Conservation (phyloP, 2,888 invertebrate genomes). For the Platycheirus albimanus region DNA sequence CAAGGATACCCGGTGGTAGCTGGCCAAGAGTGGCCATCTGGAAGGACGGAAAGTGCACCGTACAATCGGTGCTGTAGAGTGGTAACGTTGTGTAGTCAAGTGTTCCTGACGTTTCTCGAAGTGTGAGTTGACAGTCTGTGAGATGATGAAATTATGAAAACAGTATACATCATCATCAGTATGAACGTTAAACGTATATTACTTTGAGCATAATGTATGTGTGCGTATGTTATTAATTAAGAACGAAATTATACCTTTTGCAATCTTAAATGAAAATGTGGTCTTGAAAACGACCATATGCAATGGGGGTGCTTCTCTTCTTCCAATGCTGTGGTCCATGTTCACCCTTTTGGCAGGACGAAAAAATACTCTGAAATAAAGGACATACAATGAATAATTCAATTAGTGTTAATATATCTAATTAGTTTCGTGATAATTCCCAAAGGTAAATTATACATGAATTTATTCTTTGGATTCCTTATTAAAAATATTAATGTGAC, state of each 20-base stretch:
- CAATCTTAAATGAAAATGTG: slow-evolving; percentile 77
- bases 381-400: background rate
- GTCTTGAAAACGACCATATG: slow-evolving; percentile 76
- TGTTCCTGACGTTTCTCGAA: slow-evolving; percentile 77
- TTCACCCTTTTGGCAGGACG: slow-evolving; percentile 73
- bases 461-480: too few species aligned
- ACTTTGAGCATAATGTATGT: too few species aligned
- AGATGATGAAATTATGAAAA: too few species aligned
- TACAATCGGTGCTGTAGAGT: slow-evolving; percentile 78
- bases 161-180: too few species aligned
- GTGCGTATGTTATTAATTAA: background rate
- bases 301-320: slow-evolving; percentile 58
- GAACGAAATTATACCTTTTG: slow-evolving; percentile 76
- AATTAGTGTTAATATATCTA: background rate
- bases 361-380: slow-evolving; percentile 77
- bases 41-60: slow-evolving; percentile 79
- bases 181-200: too few species aligned
- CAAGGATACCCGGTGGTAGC: slow-evolving; percentile 84
- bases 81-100: slow-evolving; percentile 79
- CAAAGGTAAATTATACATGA: background rate
- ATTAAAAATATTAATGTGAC: too few species aligned
- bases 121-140: slow-evolving; percentile 79
- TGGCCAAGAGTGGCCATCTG: slow-evolving; percentile 70
- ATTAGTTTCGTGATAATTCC: background rate
- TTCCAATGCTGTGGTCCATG: slow-evolving; percentile 58